These are phyloP conservation scores for Phoeniculus purpureus DNA, from an alignment of 2,797 vertebrate species.

Conservation along the genomic window DNA sequence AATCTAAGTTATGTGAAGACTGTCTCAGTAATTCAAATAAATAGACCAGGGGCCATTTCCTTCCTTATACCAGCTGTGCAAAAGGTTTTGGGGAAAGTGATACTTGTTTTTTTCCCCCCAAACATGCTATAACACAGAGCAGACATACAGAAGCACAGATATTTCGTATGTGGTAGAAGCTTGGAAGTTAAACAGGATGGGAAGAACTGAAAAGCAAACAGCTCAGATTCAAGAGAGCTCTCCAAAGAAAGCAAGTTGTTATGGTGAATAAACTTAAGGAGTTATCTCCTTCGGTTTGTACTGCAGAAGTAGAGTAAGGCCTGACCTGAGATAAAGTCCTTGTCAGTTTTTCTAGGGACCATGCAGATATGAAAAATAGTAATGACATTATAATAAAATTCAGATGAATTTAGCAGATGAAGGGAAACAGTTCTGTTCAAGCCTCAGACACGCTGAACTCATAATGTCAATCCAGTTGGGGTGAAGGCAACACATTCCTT, in stretches of 20 bases:
- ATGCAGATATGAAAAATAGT: neutral
- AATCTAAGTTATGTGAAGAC: neutral
- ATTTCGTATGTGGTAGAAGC: neutral
- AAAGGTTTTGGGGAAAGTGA: conserved; percentile 1
- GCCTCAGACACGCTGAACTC: neutral
- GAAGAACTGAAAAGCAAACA: neutral
- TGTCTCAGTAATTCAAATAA: neutral
- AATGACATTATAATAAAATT: neutral
- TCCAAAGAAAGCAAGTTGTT: neutral
- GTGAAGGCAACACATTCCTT: neutral
- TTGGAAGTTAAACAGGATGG: neutral
- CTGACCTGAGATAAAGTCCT: neutral
- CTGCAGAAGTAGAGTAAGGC: neutral
- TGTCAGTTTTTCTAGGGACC: neutral
- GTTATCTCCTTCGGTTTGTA: neutral
- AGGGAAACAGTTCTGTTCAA: neutral
- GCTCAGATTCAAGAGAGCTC: neutral
- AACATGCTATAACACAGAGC: neutral
- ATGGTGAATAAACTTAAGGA: neutral
- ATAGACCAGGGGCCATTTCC: neutral
- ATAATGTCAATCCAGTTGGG: neutral
- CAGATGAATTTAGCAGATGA: neutral
- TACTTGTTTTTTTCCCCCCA: neutral
- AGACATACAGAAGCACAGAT: neutral
- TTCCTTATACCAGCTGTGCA: conserved; percentile 10